Evolutionary conservation across 2,797 vertebrate species (phyloP).

Genomic region (Melanotaenia maccullochi): DNA sequence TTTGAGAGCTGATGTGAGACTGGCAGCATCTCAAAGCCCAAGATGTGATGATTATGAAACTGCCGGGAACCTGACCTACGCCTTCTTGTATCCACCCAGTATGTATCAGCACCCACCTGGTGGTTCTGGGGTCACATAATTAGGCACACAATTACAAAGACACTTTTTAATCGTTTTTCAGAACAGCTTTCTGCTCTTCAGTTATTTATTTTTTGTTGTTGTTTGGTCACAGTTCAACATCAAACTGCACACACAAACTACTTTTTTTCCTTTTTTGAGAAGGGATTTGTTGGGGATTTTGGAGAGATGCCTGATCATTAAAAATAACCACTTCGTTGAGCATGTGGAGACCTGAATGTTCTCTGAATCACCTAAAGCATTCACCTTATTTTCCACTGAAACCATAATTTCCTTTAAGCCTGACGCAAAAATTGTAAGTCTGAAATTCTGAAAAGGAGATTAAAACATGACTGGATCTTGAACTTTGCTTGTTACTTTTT

Average conservation of each 20-base stretch:
- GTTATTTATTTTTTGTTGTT: too few relatives aligned
- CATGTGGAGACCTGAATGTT: not conserved
- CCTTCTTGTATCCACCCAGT: slow-evolving; percentile 90
- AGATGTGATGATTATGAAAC: slow-evolving; percentile 83
- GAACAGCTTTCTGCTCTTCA: not conserved
- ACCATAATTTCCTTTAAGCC: too few relatives aligned
- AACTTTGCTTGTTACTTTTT: not conserved
- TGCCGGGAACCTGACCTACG: slow-evolving; percentile 69
- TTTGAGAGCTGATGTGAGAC: slow-evolving; percentile 86
- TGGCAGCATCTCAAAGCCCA: slow-evolving; percentile 77
- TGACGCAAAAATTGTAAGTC: not conserved
- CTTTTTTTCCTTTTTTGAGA: not conserved
- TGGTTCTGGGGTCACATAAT: too few relatives aligned
- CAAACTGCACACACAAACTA: not conserved
- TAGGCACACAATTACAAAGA: not conserved
- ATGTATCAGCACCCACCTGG: slow-evolving; percentile 34
- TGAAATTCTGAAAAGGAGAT: not conserved
- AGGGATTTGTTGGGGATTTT: too few relatives aligned
- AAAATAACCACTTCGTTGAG: not conserved
- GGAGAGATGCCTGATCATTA: not conserved
- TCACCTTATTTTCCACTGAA: too few relatives aligned
- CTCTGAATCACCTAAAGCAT: not conserved
- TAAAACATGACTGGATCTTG: not conserved
- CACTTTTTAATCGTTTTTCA: not conserved
- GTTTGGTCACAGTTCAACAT: not conserved